A percentile compares a stretch with the other conserved stretches of the same genome.
Conservation (phyloP, 2,797 vertebrate genomes). For the Adrianichthys oophorus region DNA sequence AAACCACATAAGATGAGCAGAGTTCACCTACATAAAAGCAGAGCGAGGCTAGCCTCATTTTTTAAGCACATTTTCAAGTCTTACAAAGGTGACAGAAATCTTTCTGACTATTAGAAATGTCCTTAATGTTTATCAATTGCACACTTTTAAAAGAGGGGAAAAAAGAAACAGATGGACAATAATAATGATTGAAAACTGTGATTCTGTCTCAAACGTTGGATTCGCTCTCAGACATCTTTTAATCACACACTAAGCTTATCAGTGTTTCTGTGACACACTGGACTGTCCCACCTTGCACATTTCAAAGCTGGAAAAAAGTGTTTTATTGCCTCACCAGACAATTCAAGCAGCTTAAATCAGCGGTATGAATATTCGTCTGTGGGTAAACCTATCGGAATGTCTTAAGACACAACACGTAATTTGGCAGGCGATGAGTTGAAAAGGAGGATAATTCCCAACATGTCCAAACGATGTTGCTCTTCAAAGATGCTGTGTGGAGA, state of each 20-base stretch:
- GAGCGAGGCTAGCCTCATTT: slow-evolving; percentile 14
- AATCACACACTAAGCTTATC: slow-evolving; percentile 57
- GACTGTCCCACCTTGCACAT: slow-evolving; percentile 41
- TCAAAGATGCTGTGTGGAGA: slow-evolving; percentile 50
- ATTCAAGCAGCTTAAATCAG: slow-evolving; percentile 51
- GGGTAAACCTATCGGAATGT: slow-evolving; percentile 50
- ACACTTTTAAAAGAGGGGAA: slow-evolving; percentile 24
- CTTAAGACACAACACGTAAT: slow-evolving; percentile 48
- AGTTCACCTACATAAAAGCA: slow-evolving; percentile 12
- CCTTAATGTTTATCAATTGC: slow-evolving; percentile 1
- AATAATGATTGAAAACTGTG: slow-evolving; percentile 39
- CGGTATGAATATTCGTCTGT: slow-evolving; percentile 30
- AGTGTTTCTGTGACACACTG: slow-evolving; percentile 25
- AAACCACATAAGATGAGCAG: slow-evolving; percentile 13
- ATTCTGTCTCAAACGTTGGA: slow-evolving; percentile 41
- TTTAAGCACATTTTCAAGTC: slow-evolving; percentile 27
- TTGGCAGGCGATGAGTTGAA: slow-evolving; percentile 55
- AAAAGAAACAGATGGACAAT: slow-evolving; percentile 37
- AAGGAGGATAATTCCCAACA: slow-evolving; percentile 63
- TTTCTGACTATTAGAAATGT: slow-evolving; percentile 10
- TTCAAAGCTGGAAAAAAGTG: slow-evolving; percentile 51
- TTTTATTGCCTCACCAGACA: slow-evolving; percentile 40
- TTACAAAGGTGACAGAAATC: slow-evolving; percentile 26
- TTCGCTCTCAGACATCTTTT: slow-evolving; percentile 36
- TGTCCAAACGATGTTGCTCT: slow-evolving; percentile 70